Evolutionary conservation across 1,140 invertebrate genomes (phyloP).

Genomic region (Parasteatoda tepidariorum): DNA sequence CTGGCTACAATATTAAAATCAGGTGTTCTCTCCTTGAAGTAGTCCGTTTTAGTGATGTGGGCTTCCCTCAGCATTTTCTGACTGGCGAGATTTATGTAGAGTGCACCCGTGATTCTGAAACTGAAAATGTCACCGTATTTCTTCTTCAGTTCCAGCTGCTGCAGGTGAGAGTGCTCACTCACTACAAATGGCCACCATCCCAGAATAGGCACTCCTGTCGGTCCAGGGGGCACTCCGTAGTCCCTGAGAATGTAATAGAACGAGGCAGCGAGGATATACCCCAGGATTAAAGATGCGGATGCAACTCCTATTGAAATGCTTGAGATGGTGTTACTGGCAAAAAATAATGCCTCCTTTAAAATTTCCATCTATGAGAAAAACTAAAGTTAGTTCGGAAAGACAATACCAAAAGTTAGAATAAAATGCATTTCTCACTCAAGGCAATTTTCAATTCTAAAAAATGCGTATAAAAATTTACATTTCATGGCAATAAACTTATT

Average conservation of each 20-base stretch:
- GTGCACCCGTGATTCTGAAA: neutral
- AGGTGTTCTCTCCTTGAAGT: neutral
- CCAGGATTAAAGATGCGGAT: no score
- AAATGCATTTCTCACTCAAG: no score
- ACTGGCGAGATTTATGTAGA: conserved; percentile 4
- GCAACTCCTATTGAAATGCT: no score
- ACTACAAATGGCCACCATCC: conserved; percentile 6
- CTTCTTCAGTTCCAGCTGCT: neutral
- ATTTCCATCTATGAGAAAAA: no score
- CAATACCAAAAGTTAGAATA: no score
- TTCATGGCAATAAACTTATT: no score
- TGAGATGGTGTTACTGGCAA: no score
- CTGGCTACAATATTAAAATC: neutral
- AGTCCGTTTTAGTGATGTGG: conserved; percentile 5
- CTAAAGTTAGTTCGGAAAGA: no score
- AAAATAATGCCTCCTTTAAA: no score
- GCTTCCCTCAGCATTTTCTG: neutral
- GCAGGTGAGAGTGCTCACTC: neutral
- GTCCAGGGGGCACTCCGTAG: conserved; percentile 6
- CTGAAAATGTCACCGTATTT: conserved; percentile 20
- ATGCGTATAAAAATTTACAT: no score
- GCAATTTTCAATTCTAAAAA: no score
- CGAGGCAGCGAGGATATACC: neutral
- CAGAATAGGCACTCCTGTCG: neutral
- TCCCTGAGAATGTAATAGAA: neutral